phyloP scores from a whole-genome alignment of 2,797 vertebrate genomes.

The Erithacus rubecula region DNA sequence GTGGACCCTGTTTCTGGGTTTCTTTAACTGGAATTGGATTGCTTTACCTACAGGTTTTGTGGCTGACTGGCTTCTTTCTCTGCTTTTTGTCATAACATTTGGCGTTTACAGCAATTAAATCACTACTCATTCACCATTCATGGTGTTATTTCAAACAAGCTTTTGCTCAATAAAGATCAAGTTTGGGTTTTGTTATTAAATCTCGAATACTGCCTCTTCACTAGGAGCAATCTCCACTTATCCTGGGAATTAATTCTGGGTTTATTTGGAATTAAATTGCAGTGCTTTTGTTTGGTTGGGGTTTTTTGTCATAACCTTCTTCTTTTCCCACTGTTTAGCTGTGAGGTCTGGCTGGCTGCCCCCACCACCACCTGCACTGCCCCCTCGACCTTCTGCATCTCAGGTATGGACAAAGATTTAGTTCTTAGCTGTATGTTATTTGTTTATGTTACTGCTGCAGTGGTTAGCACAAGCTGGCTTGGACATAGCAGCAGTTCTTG shows the following conservation, averaged over 20 bases:
- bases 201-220: neutral
- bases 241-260: neutral
- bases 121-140: neutral
- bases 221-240: neutral
- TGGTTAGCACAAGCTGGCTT: neutral
- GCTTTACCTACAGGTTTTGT: neutral
- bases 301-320: neutral
- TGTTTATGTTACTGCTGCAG: neutral
- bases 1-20: neutral
- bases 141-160: neutral
- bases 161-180: neutral
- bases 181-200: neutral
- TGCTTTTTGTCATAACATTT: neutral
- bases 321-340: constrained; percentile 72
- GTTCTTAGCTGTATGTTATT: neutral
- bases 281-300: neutral
- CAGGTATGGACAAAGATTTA: constrained; percentile 80
- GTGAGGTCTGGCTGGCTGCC: constrained; percentile 84
- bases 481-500: neutral
- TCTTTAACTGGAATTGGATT: neutral
- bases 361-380: constrained; percentile 88
- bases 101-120: neutral
- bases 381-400: constrained; percentile 85
- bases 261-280: constrained; percentile 11
- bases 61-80: neutral